Percentiles rank a stretch among this genome's conserved stretches.
Conservation (phyloP, 1,140 invertebrate species). For the Ostrea edulis region DNA sequence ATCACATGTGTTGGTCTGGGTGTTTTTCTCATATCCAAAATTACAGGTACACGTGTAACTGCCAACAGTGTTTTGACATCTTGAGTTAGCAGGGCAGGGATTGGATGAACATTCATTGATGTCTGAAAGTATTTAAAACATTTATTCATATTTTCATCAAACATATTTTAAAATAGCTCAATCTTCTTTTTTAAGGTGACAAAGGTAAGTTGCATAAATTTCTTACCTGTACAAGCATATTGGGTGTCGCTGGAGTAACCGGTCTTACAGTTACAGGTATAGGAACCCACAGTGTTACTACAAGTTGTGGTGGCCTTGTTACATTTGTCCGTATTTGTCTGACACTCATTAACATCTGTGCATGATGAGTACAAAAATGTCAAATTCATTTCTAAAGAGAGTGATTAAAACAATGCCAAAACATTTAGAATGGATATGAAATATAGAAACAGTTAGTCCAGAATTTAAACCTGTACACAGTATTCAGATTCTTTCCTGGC, state of each 20-base stretch:
- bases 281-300: conserved; percentile 91
- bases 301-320: conserved; percentile 78
- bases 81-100: conserved; percentile 56
- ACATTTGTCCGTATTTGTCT: conserved; percentile 51
- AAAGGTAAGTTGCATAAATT: neutral
- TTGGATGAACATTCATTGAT: conserved; percentile 61
- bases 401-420: neutral
- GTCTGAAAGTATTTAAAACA: conserved; percentile 57
- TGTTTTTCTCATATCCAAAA: conserved; percentile 59
- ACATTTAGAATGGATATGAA: no score
- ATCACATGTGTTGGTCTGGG: conserved; percentile 44
- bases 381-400: no score
- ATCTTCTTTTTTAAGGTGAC: no score
- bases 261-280: conserved; percentile 82
- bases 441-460: no score
- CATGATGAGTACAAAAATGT: neutral
- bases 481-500: no score
- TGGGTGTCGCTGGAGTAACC: conserved; percentile 32
- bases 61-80: conserved; percentile 62
- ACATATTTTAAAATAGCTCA: no score
- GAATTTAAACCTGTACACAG: no score
- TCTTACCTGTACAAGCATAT: conserved; percentile 19
- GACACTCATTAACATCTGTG: conserved; percentile 64
- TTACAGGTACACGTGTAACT: conserved; percentile 66
- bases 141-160: neutral